A percentile compares a stretch with the other conserved stretches of the same genome.
Evolutionary conservation across 2,797 vertebrate genomes (phyloP).

Genomic region (Pristis pectinata): DNA sequence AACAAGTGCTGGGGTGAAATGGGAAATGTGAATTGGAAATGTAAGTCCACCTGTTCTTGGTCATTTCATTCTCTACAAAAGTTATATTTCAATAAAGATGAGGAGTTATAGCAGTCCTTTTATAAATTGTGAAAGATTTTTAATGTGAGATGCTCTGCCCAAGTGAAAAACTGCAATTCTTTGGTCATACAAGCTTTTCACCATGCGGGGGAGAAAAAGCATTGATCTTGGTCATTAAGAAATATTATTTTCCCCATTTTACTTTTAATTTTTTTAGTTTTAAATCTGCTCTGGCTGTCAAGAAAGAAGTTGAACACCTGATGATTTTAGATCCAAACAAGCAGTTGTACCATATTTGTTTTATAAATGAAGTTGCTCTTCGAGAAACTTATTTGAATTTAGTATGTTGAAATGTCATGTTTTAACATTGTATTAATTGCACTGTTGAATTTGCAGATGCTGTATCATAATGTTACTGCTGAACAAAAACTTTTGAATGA

Average conservation of each 20-base stretch:
- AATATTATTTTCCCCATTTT: background rate
- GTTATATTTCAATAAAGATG: background rate
- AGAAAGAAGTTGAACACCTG: background rate
- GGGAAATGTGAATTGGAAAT: background rate
- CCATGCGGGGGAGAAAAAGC: no score
- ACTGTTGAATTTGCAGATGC: conserved; percentile 15
- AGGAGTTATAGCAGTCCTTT: background rate
- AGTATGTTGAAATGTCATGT: background rate
- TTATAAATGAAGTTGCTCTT: background rate
- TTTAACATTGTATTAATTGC: conserved; percentile 3
- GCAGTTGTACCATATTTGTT: background rate
- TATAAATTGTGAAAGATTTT: background rate
- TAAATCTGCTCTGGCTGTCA: background rate
- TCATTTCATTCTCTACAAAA: background rate
- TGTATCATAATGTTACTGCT: conserved; percentile 31
- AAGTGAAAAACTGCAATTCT: background rate
- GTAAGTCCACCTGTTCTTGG: background rate
- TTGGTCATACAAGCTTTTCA: background rate
- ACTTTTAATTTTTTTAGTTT: background rate
- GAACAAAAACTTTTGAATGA: conserved; percentile 33
- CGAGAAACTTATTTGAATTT: background rate
- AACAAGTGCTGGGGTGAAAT: background rate
- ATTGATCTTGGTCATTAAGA: background rate
- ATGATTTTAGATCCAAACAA: background rate
- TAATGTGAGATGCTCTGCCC: background rate